Evolutionary conservation across 2,113 vertebrate genomes (phyloP).

Genomic region (Sylvietta virens): DNA sequence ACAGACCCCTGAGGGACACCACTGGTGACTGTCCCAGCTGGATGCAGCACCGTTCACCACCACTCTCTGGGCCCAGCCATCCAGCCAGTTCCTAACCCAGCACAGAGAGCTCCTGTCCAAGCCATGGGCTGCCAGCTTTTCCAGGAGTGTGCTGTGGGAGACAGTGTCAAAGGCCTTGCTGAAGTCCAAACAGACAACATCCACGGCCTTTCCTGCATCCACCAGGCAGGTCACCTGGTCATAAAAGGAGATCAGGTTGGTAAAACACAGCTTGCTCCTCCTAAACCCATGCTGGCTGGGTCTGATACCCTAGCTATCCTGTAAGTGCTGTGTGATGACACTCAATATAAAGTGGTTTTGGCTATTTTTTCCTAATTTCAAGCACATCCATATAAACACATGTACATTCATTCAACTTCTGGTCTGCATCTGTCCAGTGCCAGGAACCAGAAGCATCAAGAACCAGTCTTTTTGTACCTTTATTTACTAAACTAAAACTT

Average conservation of each 20-base stretch:
- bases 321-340: too few relatives aligned
- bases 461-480: neutral
- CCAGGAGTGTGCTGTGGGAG: neutral
- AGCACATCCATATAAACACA: neutral
- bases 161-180: neutral
- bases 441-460: neutral
- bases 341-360: neutral
- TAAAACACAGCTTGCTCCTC: rapidly evolving
- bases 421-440: neutral
- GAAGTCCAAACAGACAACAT: neutral
- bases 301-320: neutral
- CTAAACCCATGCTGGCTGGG: neutral
- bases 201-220: neutral
- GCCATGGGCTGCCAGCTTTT: neutral
- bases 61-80: rapidly evolving
- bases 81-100: neutral
- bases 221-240: rapidly evolving
- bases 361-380: neutral
- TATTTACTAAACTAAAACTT: neutral
- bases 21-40: neutral
- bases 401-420: neutral
- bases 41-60: rapidly evolving
- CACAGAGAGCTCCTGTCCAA: neutral
- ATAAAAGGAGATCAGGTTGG: neutral
- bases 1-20: neutral